Evolutionary conservation across 1,140 invertebrate genomes (phyloP).

Genomic region (Pentalonia nigronervosa): DNA sequence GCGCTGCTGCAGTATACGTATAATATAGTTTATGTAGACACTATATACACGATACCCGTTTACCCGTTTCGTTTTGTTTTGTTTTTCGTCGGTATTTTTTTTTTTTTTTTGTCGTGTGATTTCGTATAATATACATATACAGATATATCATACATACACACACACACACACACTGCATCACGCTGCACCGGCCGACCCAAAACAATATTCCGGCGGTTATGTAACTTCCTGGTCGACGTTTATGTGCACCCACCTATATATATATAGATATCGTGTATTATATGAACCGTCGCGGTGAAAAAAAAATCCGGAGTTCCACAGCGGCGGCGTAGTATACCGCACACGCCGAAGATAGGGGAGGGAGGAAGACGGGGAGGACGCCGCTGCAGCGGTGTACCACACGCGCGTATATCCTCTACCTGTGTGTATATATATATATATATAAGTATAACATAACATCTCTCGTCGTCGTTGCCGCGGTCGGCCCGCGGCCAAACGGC

Average conservation of each 20-base stretch:
- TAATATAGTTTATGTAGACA: not conserved
- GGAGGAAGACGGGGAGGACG: not conserved
- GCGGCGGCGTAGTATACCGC: not conserved
- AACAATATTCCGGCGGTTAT: conserved; percentile 44
- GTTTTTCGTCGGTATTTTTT: conserved; percentile 2
- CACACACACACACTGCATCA: not conserved
- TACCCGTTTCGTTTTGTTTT: conserved; percentile 36
- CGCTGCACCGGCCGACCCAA: conserved; percentile 1
- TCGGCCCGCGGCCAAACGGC: conserved; percentile 46
- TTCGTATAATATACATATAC: not conserved
- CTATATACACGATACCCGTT: not conserved
- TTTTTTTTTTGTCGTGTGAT: not conserved
- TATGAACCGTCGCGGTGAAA: conserved; percentile 15
- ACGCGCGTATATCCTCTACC: not conserved
- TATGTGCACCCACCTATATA: not conserved
- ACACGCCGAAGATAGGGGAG: not conserved
- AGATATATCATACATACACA: not conserved
- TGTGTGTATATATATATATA: not conserved
- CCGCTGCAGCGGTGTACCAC: not conserved
- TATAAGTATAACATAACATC: not conserved
- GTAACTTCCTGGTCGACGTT: conserved; percentile 46
- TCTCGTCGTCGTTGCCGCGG: not conserved
- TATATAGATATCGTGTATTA: not conserved
- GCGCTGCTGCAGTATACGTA: not conserved
- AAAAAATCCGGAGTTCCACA: not conserved